Evolutionary conservation across 2,888 invertebrate genomes (phyloP).

Genomic region (Onchidella celtica): DNA sequence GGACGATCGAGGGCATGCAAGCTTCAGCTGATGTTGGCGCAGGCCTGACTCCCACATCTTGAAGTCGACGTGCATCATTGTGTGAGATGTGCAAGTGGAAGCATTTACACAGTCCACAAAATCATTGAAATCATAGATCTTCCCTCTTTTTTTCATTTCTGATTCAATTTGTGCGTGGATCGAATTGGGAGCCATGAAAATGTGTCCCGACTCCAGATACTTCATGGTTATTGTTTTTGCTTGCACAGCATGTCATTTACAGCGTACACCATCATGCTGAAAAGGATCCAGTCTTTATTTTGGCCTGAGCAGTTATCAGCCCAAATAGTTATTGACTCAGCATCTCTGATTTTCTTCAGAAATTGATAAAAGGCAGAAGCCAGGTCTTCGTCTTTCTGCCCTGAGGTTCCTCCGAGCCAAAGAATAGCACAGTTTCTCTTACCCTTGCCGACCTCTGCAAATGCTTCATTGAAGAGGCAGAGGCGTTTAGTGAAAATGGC

Average conservation of each 20-base stretch:
- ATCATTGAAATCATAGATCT: background rate
- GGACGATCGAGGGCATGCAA: too few species aligned
- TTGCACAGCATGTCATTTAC: background rate
- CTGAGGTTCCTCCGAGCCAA: background rate
- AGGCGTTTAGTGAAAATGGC: background rate
- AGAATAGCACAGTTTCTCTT: background rate
- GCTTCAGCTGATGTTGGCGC: too few species aligned
- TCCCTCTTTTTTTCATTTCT: background rate
- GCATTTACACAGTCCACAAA: background rate
- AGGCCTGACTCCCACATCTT: too few species aligned
- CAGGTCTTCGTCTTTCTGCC: background rate
- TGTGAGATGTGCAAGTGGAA: too few species aligned
- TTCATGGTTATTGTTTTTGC: background rate
- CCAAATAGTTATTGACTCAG: background rate
- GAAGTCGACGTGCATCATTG: too few species aligned
- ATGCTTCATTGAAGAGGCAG: background rate
- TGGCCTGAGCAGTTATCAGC: background rate
- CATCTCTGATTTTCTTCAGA: background rate
- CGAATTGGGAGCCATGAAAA: background rate
- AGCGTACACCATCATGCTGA: background rate
- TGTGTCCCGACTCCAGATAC: background rate
- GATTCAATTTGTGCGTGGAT: background rate
- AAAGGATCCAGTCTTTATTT: slow-evolving; percentile 4
- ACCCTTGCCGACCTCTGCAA: background rate
- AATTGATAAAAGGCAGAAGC: background rate